Evolutionary conservation across 2,888 invertebrate genomes (phyloP).

Genomic region (Chloroclystis v-ata): DNA sequence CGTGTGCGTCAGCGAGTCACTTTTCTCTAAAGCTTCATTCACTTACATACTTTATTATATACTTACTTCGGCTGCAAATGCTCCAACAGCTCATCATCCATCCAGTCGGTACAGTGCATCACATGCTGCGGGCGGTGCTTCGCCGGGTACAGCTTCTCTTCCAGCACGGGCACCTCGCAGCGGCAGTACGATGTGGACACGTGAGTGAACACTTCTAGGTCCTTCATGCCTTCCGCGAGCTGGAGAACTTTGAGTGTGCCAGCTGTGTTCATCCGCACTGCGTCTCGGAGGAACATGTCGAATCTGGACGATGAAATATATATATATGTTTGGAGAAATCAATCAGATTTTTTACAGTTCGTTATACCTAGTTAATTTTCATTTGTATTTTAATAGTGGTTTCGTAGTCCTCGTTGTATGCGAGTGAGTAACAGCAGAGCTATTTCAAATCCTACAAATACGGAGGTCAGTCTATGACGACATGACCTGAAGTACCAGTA

Average conservation of each 20-base stretch:
- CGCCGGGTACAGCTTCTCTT: conserved; percentile 88
- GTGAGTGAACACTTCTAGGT: conserved; percentile 86
- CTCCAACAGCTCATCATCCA: conserved; percentile 81
- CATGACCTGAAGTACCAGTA: too few relatives aligned
- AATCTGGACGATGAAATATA: too few relatives aligned
- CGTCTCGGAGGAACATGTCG: conserved; percentile 90
- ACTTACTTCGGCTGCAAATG: conserved; percentile 82
- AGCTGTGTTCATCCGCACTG: conserved; percentile 90
- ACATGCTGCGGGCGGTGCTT: conserved; percentile 80
- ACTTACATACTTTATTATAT: too few relatives aligned
- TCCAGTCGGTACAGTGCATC: conserved; percentile 81
- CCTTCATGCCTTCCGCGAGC: conserved; percentile 82
- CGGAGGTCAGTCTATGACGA: too few relatives aligned
- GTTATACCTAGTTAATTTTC: background rate
- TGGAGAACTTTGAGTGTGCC: conserved; percentile 88
- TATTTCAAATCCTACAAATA: too few relatives aligned
- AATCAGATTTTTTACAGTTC: too few relatives aligned
- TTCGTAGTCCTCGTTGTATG: too few relatives aligned
- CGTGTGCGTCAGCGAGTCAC: too few relatives aligned
- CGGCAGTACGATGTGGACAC: conserved; percentile 96
- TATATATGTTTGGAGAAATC: too few relatives aligned
- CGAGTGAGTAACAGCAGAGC: too few relatives aligned
- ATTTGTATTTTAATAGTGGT: too few relatives aligned
- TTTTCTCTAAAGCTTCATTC: too few relatives aligned
- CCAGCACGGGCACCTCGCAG: conserved; percentile 86